Evolutionary conservation across 92 coral and sea anemone genomes (phyloP), one percentile per base, ranked within the genome.

Genomic region (Bergia puertoricense): DNA sequence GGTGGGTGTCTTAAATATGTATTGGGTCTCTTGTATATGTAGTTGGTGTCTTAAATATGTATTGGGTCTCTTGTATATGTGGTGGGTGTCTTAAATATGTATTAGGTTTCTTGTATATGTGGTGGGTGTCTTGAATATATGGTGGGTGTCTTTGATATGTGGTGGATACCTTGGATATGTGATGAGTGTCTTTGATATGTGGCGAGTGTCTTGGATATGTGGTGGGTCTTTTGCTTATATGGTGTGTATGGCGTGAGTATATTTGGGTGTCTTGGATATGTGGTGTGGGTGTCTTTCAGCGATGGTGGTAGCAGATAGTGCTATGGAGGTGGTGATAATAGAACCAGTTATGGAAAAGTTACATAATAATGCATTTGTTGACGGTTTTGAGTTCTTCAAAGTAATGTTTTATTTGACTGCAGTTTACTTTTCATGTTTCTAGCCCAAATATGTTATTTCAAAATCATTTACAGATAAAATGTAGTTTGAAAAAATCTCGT

Each of bases 81-180:
- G 2, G 1, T 51, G 57, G 13, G 57, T 76, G 62, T 68, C 57
- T 95, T 43, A 95, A 94, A 72, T 94, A 90, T 88, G 92, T 95
- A 93, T 94, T 94, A 72, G 79, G 93, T 80, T 2, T 83, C 93
- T 94, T 40, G 98, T 96, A 78, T 96, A 92, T 88, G 90, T 96
- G 96, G 98, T 96, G 79, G 85, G 96, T 81, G 38, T 30, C 30
- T 30, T 30, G 30, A 0, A 30, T 30, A 30, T 30, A 0, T 30
- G 30, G 30, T 30, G 30, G 0, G 30, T 30, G 30, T 30, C 30
- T 30, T 30, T 30, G 30, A 30, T 30, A 30, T 30, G 30, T 30
- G 30, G 78, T n/a, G n/a, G n/a, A n/a, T n/a, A n/a, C 30, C 56
- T 20, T 82, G 3, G 20, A 15, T 46, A 39, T 23, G 22, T 78